Evolutionary conservation across 2,797 vertebrate genomes (phyloP), one percentile per base, ranked within the genome.

Genomic region (Melanogrammus aeglefinus): DNA sequence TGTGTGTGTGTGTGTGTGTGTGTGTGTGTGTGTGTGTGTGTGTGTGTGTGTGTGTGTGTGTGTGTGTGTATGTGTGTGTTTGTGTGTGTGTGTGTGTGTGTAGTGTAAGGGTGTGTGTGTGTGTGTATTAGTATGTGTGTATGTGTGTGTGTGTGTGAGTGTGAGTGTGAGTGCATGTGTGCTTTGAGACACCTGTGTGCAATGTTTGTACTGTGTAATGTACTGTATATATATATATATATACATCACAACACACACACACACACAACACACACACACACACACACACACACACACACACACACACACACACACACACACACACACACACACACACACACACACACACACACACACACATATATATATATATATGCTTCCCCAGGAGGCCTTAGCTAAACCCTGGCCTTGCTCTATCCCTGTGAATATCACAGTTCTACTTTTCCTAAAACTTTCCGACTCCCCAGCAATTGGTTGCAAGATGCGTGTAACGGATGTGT

Each of bases 31-130:
- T 77, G 31, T 72, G 72, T 74, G 73, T 75, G 73, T 63, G 77
- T 75, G 57, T 66, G 72, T 69, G 75, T 76, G 39, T 78, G 78
- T 75, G 78, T 24, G 6, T 73, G 75, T 70, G 66, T 74, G 72
- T 73, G 35, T 47, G 51, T 41, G 77, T 41, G 33, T 13, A 24
- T 39, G 72, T 78, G 71, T 39, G 76, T 77, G 44, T 63, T 63
- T 76, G 73, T 73, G 66, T 41, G 77, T 16, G 3, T 73, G 75
- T 70, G 71, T 75, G 69, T 74, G 44, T 70, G 35, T n/a, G n/a
- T n/a, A n/a, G n/a, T n/a, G n/a, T n/a, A n/a, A n/a, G n/a, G n/a
- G n/a, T n/a, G n/a, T n/a, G n/a, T n/a, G n/a, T n/a, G n/a, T n/a
- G n/a, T n/a, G n/a, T n/a, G n/a, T n/a, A n/a, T n/a, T n/a, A n/a